phyloP scores from a whole-genome alignment of 2,888 invertebrate genomes.

The Acanthoscelides obtectus region DNA sequence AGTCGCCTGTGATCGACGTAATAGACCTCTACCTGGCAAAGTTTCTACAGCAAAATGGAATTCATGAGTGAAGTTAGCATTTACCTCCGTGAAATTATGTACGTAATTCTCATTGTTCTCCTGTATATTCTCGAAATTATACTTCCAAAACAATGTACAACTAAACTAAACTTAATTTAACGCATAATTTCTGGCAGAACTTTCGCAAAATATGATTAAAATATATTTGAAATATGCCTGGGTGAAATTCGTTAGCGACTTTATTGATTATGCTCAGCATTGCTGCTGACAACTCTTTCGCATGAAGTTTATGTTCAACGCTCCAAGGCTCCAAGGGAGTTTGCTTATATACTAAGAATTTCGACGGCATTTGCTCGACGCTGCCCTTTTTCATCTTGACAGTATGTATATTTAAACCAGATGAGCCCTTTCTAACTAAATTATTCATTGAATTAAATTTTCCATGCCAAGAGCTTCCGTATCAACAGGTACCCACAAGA shows the following conservation, averaged over 20 bases:
- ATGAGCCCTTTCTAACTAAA: neutral
- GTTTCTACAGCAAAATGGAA: neutral
- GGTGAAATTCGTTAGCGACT: slow-evolving; percentile 31
- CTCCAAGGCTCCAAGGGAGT: slow-evolving; percentile 8
- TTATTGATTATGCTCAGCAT: slow-evolving; percentile 42
- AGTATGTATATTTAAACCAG: neutral
- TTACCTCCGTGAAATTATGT: neutral
- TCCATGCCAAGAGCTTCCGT: too few species aligned
- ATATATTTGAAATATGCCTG: slow-evolving; percentile 28
- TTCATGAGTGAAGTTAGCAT: neutral
- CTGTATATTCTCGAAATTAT: neutral
- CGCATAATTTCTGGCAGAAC: slow-evolving; percentile 30
- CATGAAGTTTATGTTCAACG: slow-evolving; percentile 42
- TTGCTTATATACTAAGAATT: neutral
- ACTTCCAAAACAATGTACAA: slow-evolving; percentile 2
- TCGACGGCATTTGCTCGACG: neutral
- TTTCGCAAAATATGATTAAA: slow-evolving; percentile 36
- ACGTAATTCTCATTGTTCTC: neutral
- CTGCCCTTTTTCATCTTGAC: neutral
- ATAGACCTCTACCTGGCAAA: neutral
- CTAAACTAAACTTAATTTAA: slow-evolving; percentile 18
- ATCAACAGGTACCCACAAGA: too few species aligned
- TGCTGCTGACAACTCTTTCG: slow-evolving; percentile 46
- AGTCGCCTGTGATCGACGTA: neutral
- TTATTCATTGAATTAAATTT: neutral